Evolutionary conservation across 2,888 invertebrate genomes (phyloP).

Genomic region (Scaptomyza cyrtandrae): DNA sequence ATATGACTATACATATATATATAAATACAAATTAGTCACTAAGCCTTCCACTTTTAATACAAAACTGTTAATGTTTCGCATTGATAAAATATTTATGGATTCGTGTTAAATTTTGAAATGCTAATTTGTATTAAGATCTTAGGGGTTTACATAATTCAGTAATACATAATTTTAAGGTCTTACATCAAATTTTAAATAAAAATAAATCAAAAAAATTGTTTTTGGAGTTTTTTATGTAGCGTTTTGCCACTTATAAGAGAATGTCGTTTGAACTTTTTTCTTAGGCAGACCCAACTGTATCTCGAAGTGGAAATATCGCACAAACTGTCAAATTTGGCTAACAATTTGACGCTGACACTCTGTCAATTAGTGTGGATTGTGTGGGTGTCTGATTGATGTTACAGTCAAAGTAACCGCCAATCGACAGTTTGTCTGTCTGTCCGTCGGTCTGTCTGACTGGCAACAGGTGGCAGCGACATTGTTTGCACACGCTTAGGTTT

Average conservation of each 20-base stretch:
- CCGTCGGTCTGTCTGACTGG: constrained; percentile 28
- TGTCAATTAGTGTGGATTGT: constrained; percentile 66
- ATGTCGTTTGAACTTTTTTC: neutral
- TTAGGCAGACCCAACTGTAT: constrained; percentile 46
- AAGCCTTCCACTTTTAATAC: neutral
- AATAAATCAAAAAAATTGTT: no score
- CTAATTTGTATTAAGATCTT: no score
- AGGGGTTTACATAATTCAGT: no score
- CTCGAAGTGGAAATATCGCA: constrained; percentile 19
- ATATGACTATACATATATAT: constrained; percentile 13
- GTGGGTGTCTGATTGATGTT: constrained; percentile 74
- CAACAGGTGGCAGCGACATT: constrained; percentile 58
- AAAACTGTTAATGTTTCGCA: neutral
- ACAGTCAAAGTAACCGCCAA: constrained; percentile 54
- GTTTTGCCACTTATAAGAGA: no score
- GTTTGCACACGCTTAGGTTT: constrained; percentile 63
- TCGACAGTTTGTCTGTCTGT: constrained; percentile 1
- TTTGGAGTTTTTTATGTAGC: no score
- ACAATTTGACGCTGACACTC: constrained; percentile 68
- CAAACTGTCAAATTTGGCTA: constrained; percentile 49
- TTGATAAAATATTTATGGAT: neutral
- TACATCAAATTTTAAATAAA: no score
- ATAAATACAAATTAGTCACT: constrained; percentile 1
- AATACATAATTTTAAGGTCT: no score
- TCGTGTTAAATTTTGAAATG: neutral